Conservation (phyloP, 2,113 vertebrate genomes). For the Myxocyprinus asiaticus region DNA sequence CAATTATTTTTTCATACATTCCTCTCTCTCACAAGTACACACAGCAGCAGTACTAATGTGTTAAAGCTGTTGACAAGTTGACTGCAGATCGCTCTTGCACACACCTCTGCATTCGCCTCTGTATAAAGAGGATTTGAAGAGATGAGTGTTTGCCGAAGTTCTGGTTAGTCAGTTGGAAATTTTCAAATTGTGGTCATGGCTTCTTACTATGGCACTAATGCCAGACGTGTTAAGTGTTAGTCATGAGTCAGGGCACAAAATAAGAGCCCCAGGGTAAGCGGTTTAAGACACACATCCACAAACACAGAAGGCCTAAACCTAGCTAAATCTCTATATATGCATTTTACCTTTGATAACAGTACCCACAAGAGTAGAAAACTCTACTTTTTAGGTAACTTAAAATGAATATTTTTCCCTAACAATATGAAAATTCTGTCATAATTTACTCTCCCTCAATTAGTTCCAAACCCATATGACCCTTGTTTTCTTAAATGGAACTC, state of each 20-base stretch:
- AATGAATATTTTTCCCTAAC: too few species aligned
- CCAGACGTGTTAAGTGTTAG: constrained; percentile 37
- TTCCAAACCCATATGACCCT: too few species aligned
- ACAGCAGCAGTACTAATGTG: constrained; percentile 25
- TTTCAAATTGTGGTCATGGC: constrained; percentile 36
- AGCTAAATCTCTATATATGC: background rate
- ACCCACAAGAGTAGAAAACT: background rate
- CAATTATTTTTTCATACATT: background rate
- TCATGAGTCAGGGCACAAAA: constrained; percentile 41
- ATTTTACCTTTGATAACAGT: background rate
- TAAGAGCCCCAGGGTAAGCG: constrained; percentile 14
- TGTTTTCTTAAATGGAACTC: too few species aligned
- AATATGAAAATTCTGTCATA: too few species aligned
- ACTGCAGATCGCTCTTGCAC: background rate
- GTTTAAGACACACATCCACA: background rate
- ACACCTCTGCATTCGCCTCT: constrained; percentile 37
- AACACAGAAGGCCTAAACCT: background rate
- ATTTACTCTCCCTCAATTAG: too few species aligned
- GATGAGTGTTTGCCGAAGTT: constrained; percentile 37
- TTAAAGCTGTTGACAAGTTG: constrained; percentile 31
- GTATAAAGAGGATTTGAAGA: constrained; percentile 44
- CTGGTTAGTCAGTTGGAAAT: constrained; percentile 33
- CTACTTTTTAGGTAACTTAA: background rate
- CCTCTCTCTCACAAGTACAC: background rate
- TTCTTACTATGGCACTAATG: constrained; percentile 24